Evolutionary conservation across 2,797 vertebrate species (phyloP).

Genomic region (Pseudomugil tenellus): DNA sequence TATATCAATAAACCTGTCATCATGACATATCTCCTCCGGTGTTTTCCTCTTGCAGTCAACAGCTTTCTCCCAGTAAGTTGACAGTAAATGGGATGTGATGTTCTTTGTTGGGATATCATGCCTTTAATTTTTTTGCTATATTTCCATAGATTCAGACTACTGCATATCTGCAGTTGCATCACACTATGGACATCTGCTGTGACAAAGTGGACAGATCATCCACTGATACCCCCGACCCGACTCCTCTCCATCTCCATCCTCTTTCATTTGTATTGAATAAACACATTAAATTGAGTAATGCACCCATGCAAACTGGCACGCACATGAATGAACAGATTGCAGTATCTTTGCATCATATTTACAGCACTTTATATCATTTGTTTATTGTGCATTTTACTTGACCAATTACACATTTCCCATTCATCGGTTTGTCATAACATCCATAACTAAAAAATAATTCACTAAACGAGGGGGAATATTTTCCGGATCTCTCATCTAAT

Average conservation of each 20-base stretch:
- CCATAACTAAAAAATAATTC: constrained; percentile 35
- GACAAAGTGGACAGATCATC: constrained; percentile 31
- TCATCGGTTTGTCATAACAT: constrained; percentile 16
- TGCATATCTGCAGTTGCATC: background rate
- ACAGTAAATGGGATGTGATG: constrained; percentile 21
- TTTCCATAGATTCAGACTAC: background rate
- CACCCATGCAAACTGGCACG: constrained; percentile 45
- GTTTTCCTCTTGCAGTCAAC: constrained; percentile 15
- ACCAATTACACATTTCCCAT: constrained; percentile 12
- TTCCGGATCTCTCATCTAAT: constrained; percentile 32
- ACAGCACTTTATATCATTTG: constrained; percentile 9
- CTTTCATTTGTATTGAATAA: constrained; percentile 13
- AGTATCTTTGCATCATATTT: constrained; percentile 4
- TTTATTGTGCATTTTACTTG: constrained; percentile 17
- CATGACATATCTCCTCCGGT: constrained; percentile 27
- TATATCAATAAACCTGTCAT: constrained; percentile 54
- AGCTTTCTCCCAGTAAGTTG: constrained; percentile 19
- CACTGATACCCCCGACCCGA: constrained; percentile 9
- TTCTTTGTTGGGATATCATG: constrained; percentile 18
- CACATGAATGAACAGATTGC: constrained; percentile 38
- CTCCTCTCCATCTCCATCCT: constrained; percentile 28
- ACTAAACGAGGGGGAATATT: constrained; percentile 23
- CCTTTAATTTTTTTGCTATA: constrained; percentile 7
- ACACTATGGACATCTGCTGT: constrained; percentile 41
- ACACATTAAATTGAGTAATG: constrained; percentile 44